Base-by-base conservation (phyloP, 2,888 invertebrate species). In the Tenthredo notha region DNA sequence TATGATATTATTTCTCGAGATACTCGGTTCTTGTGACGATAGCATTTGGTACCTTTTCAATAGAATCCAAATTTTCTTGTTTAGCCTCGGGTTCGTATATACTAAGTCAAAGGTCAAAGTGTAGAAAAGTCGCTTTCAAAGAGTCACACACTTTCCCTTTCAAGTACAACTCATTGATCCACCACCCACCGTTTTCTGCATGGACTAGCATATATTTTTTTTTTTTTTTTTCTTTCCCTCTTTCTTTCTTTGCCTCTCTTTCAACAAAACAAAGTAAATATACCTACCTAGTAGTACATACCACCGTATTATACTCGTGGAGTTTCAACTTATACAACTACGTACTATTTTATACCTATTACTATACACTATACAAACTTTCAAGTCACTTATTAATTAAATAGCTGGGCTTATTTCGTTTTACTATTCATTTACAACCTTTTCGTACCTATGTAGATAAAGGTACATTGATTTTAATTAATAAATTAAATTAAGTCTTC, bases 131-230 rank as follows among this genome's bases (percentile, higher is more conserved):
- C 75, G 47, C 9, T 75, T 15, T 7, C 25, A 75, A 25, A 47
- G 7, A 75, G 25, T 25, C 25, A 47, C 75, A 5, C 25, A 75
- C 75, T 72, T 40, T 50, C 47, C 21, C 43, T 25, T 10, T 47
- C 33, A 78, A 78, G 18, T 58, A 47, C 78, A 78, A 58, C 78
- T 58, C 37, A 54, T 78, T 78, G 58, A 78, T 78, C 50, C n/a
- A 47, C n/a, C 54, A 1, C 29, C 10, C 54, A 10, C n/a, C n/a
- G 54, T 10, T n/a, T 78, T 78, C 18, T 58, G 33, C n/a, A 78
- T 54, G 54, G 78, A 78, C 78, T 78, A 54, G 78, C 33, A 29
- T 75, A n/a, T 21, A 10, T n/a, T 74, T 21, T 21, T 6, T 25
- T 12, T 43, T n/a, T 75, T 75, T 18, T 21, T 25, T 43, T n/a